Base-by-base conservation (phyloP, 2,888 invertebrate species). In the Stenotaenia linearis region DNA sequence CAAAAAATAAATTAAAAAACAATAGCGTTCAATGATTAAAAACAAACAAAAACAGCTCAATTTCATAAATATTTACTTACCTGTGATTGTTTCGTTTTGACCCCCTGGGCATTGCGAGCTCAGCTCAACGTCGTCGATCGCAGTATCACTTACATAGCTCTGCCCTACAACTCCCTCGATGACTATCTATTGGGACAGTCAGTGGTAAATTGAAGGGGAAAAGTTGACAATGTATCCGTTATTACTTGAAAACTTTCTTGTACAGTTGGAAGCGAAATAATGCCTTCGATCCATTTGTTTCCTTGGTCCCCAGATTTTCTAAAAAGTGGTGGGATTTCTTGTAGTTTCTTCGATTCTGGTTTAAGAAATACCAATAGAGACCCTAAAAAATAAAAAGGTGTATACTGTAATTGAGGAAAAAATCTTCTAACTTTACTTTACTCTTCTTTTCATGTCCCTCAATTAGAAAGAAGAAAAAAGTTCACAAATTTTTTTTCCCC, bases 111-210 rank as follows among this genome's bases (percentile, higher is more conserved):
- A 92, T 80, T 90, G 88, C 0, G 89, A 89, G 32, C 91, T 87
- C 35, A 94, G 86, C 7, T 89, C 88, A 0, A 95, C 90, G 84
- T 95, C 95, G 83, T 95, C 95, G 15, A 95, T 89, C 0, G 94
- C 94, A 40, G 92, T 91, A 84, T 94, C 94, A 79, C 93, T 92
- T 7, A 91, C 89, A 82, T 90, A 91, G 25, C 89, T 89, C 0
- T 83, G 82, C 0, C 93, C 93, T 35, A 92, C 87, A 0, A 92
- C 88, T 0, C 92, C 94, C 85, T 94, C 93, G 74, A 95, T 90
- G 3, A 94, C 87, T 30, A 95, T 91, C 92, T 94, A 87, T 77
- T 88, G n/a, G n/a, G n/a, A n/a, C n/a, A n/a, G n/a, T n/a, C n/a
- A n/a, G n/a, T n/a, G n/a, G n/a, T n/a, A n/a, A n/a, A n/a, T n/a